These are phyloP conservation scores for Etheostoma perlongum DNA, from an alignment of 2,797 vertebrate species.

Conservation along the genomic window DNA sequence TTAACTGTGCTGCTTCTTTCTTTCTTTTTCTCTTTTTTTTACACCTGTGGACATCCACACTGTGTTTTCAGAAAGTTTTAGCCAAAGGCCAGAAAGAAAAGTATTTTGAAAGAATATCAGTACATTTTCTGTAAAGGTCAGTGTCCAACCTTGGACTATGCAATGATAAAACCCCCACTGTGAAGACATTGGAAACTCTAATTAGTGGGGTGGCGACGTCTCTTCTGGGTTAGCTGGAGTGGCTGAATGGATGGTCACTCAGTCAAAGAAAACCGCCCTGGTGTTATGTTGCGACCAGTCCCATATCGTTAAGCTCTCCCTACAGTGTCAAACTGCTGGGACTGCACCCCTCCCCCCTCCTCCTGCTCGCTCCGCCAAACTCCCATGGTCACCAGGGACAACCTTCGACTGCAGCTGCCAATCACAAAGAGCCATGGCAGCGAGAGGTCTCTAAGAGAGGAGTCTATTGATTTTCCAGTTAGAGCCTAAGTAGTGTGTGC, in stretches of 20 bases:
- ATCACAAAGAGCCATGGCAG: constrained; percentile 94
- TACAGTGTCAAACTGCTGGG: constrained; percentile 90
- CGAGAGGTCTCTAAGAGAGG: constrained; percentile 89
- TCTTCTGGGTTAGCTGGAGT: constrained; percentile 61
- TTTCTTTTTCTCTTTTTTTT: background rate
- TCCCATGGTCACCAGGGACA: constrained; percentile 86
- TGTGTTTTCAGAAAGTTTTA: constrained; percentile 25
- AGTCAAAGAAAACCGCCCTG: constrained; percentile 69
- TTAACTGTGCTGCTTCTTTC: background rate
- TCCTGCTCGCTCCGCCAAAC: constrained; percentile 70
- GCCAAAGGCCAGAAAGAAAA: constrained; percentile 12
- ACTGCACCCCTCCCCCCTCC: constrained; percentile 36
- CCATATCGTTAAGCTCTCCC: constrained; percentile 92
- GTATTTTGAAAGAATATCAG: constrained; percentile 9
- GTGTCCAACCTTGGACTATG: constrained; percentile 53
- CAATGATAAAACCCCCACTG: constrained; percentile 52
- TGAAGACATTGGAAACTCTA: constrained; percentile 72
- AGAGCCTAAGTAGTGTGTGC: constrained; percentile 98
- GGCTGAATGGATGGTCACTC: constrained; percentile 68
- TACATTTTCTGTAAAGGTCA: constrained; percentile 61
- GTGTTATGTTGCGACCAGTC: constrained; percentile 82
- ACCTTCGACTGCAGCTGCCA: constrained; percentile 86
- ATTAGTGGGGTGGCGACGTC: constrained; percentile 75
- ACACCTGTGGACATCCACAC: background rate
- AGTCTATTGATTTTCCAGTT: constrained; percentile 99